These are phyloP conservation scores for Brachionus rubens DNA, from an alignment of 1,140 invertebrate genomes.

Conservation along the genomic window DNA sequence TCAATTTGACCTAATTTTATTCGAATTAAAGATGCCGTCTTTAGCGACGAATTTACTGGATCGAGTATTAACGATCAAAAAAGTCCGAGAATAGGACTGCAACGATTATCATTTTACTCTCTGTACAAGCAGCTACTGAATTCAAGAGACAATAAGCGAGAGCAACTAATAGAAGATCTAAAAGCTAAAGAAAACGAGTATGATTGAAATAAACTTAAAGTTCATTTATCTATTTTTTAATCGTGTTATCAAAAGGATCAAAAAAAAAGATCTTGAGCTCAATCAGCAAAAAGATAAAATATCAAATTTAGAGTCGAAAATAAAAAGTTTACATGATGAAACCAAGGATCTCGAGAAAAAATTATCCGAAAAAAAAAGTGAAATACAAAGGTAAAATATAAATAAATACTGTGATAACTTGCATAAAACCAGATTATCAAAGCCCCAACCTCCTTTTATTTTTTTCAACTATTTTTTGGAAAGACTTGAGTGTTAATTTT, in stretches of 20 bases:
- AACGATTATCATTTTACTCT: slow-evolving; percentile 26
- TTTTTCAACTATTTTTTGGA: too few species aligned
- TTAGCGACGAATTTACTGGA: slow-evolving; percentile 29
- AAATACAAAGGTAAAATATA: slow-evolving; percentile 3
- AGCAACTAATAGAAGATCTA: slow-evolving; percentile 12
- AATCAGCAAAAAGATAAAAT: neutral
- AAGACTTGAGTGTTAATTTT: too few species aligned
- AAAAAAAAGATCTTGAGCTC: neutral
- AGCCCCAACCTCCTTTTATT: too few species aligned
- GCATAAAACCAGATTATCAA: too few species aligned
- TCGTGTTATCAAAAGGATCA: neutral
- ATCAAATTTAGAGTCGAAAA: neutral
- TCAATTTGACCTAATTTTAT: neutral
- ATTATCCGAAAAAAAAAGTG: neutral
- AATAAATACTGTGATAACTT: too few species aligned
- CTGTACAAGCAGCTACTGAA: neutral
- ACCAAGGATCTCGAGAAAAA: neutral
- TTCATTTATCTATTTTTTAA: too few species aligned
- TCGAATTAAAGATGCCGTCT: slow-evolving; percentile 25
- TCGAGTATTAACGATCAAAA: neutral
- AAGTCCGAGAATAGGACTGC: neutral
- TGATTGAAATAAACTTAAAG: neutral
- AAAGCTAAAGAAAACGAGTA: slow-evolving; percentile 32
- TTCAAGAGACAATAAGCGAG: slow-evolving; percentile 15
- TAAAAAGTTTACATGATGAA: neutral